A percentile compares a stretch with the other conserved stretches of the same genome.
These are phyloP conservation scores for Chromoteleia sp. DNA, from an alignment of 2,888 invertebrate species.

Conservation along the genomic window DNA sequence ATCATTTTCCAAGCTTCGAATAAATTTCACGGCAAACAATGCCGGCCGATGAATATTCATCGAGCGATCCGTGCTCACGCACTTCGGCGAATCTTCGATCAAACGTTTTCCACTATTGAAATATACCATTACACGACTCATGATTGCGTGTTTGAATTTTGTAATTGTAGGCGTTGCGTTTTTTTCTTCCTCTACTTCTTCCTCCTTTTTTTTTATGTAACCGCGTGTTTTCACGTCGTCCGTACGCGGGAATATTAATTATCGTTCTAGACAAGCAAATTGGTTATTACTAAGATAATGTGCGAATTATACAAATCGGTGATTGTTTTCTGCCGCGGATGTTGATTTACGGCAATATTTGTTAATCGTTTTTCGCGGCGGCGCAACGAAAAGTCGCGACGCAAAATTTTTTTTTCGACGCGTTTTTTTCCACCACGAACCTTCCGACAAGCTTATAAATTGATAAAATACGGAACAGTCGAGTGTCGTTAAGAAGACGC, in stretches of 20 bases:
- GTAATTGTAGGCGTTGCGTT: slow-evolving; percentile 32
- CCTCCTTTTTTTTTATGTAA: slow-evolving; percentile 24
- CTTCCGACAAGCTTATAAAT: background rate
- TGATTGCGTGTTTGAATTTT: slow-evolving; percentile 51
- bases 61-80: slow-evolving; percentile 18
- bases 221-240: slow-evolving; percentile 25
- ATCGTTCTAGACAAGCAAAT: slow-evolving; percentile 46
- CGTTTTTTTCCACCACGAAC: background rate
- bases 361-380: background rate
- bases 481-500: slow-evolving; percentile 18
- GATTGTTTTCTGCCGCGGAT: slow-evolving; percentile 51
- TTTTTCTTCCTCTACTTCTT: slow-evolving; percentile 1
- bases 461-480: slow-evolving; percentile 1
- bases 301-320: slow-evolving; percentile 51
- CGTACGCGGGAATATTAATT: slow-evolving; percentile 32
- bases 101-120: slow-evolving; percentile 41
- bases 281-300: slow-evolving; percentile 54
- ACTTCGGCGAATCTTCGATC: slow-evolving; percentile 34
- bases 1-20: slow-evolving; percentile 61
- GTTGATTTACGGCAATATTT: slow-evolving; percentile 38
- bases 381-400: no score
- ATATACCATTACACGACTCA: slow-evolving; percentile 50
- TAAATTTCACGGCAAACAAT: slow-evolving; percentile 60
- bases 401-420: no score
- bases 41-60: slow-evolving; percentile 62